phyloP scores from a whole-genome alignment of 2,113 vertebrate species.

The Spilogale gracilis region DNA sequence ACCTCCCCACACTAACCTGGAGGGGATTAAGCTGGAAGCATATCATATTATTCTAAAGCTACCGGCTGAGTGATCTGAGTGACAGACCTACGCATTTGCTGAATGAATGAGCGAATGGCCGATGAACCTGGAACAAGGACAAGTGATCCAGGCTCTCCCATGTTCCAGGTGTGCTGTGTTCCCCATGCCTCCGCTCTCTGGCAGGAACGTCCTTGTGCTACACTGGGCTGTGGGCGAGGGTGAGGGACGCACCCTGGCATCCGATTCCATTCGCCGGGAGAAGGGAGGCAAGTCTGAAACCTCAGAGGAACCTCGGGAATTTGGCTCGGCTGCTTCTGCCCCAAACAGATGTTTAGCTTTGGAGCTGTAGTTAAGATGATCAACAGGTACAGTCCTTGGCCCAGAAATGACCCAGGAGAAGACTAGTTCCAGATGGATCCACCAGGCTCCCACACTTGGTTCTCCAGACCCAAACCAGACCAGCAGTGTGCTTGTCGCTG shows the following conservation, averaged over 20 bases:
- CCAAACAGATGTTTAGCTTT: not conserved
- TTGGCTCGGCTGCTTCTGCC: not conserved
- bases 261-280: not conserved
- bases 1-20: not conserved
- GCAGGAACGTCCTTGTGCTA: not conserved
- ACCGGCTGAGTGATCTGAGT: not conserved
- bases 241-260: not conserved
- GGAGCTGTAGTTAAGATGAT: not conserved
- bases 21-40: not conserved
- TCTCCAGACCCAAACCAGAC: not conserved
- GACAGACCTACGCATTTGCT: not conserved
- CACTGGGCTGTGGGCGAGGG: too few relatives aligned
- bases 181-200: not conserved
- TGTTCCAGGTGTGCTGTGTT: not conserved
- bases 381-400: not conserved
- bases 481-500: not conserved
- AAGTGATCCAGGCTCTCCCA: not conserved
- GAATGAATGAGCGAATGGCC: not conserved
- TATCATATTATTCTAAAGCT: not conserved
- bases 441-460: not conserved
- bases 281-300: not conserved
- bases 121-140: not conserved
- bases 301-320: not conserved
- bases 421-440: not conserved
- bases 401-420: not conserved